These are phyloP conservation scores for Thymelicus sylvestris DNA, from an alignment of 2,888 invertebrate genomes.

Conservation along the genomic window DNA sequence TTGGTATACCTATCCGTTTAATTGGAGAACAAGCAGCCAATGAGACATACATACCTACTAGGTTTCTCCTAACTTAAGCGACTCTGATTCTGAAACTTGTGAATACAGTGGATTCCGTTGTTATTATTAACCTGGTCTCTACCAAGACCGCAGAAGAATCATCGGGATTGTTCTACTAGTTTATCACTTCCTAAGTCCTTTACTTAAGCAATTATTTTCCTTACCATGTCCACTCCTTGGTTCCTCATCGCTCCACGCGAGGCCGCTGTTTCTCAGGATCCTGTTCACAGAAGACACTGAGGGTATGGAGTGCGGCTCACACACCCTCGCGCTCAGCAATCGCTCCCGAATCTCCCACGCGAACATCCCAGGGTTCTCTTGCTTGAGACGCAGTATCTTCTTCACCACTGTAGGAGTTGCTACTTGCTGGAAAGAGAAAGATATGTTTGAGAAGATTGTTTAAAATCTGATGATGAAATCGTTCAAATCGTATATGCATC, in stretches of 20 bases:
- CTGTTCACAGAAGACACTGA: constrained; percentile 98
- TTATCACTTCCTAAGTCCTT: too few relatives aligned
- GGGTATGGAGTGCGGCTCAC: constrained; percentile 95
- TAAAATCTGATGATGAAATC: too few relatives aligned
- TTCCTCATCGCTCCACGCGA: constrained; percentile 89
- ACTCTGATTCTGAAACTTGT: too few relatives aligned
- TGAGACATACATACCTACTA: too few relatives aligned
- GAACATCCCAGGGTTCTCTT: constrained; percentile 98
- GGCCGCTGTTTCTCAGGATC: constrained; percentile 93
- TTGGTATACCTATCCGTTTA: too few relatives aligned
- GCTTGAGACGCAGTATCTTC: constrained; percentile 96
- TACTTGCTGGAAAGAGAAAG: constrained; percentile 90
- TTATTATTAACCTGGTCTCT: too few relatives aligned
- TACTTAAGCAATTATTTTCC: not conserved
- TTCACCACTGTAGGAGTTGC: constrained; percentile 98
- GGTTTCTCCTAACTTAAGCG: too few relatives aligned
- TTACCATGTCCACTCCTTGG: constrained; percentile 68
- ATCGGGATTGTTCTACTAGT: too few relatives aligned
- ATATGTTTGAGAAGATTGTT: not conserved
- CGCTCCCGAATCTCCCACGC: constrained; percentile 98
- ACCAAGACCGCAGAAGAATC: too few relatives aligned
- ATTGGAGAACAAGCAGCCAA: too few relatives aligned
- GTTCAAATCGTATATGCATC: too few relatives aligned
- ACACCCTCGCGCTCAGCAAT: constrained; percentile 94
- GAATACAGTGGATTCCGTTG: too few relatives aligned